phyloP scores from a whole-genome alignment of 1,140 invertebrate species.

The Meloidogyne exigua region DNA sequence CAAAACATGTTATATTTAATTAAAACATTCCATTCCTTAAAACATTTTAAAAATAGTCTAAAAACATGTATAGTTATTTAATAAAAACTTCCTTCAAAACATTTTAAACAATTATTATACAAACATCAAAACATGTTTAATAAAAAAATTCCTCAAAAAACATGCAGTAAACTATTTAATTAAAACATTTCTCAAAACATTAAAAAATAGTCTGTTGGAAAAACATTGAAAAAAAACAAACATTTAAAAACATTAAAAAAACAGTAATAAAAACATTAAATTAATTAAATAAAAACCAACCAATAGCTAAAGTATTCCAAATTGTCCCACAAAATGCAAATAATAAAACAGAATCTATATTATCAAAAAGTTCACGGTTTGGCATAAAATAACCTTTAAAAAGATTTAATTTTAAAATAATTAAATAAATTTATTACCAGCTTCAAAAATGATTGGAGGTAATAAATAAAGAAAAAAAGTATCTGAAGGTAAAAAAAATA shows the following conservation, averaged over 20 bases:
- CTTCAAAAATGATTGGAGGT: conserved; percentile 66
- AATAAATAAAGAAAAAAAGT: conserved; percentile 61
- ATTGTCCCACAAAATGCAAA: conserved; percentile 81
- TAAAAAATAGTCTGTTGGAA: too few species aligned
- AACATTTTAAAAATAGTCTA: too few species aligned
- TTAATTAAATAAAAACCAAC: conserved; percentile 23
- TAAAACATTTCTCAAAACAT: background rate
- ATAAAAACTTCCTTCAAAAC: too few species aligned
- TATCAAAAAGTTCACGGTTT: conserved; percentile 89
- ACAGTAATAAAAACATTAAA: background rate
- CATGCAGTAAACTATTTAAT: too few species aligned
- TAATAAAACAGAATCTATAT: conserved; percentile 87
- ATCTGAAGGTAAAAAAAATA: conserved; percentile 46
- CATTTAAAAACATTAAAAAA: background rate
- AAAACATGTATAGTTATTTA: too few species aligned
- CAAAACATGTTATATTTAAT: too few species aligned
- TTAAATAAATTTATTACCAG: conserved; percentile 39
- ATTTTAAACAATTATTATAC: too few species aligned
- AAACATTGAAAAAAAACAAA: background rate
- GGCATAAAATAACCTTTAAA: conserved; percentile 94
- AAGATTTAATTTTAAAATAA: background rate
- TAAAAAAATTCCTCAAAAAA: too few species aligned
- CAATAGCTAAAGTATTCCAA: conserved; percentile 60
- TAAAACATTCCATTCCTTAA: too few species aligned
- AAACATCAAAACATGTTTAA: too few species aligned